A percentile compares a stretch with the other conserved stretches of the same genome.
Conservation (phyloP, 2,113 vertebrate species). For the Callaeas wilsoni region DNA sequence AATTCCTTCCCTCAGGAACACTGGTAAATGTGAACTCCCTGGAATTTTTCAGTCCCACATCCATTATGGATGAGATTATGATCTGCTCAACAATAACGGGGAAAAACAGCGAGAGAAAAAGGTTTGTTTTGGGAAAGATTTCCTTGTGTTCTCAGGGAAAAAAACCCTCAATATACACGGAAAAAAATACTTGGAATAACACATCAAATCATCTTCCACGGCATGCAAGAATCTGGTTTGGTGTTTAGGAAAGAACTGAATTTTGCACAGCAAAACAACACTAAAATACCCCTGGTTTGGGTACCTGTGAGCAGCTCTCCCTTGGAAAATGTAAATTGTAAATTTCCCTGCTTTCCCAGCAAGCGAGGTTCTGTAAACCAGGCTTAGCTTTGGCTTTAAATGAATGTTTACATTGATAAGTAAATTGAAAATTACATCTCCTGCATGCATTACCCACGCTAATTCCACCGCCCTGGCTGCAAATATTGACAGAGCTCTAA, state of each 20-base stretch:
- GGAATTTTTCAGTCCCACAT: constrained; percentile 27
- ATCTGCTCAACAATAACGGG: not conserved
- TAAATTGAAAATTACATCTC: constrained; percentile 42
- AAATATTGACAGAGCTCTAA: constrained; percentile 53
- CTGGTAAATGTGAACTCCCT: not conserved
- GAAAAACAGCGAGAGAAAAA: not conserved
- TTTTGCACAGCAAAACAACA: not conserved
- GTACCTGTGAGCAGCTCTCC: not conserved
- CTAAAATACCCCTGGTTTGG: not conserved
- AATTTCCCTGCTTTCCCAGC: not conserved
- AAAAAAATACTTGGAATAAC: not conserved
- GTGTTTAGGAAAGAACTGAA: not conserved
- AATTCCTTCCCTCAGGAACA: not conserved
- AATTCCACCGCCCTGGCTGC: constrained; percentile 8
- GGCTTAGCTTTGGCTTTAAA: not conserved
- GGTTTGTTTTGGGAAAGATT: not conserved
- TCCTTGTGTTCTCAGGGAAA: not conserved
- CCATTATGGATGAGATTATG: constrained; percentile 37
- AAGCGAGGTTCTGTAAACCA: not conserved
- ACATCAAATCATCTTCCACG: not conserved
- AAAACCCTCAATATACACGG: not conserved
- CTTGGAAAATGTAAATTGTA: not conserved
- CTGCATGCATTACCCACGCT: not conserved
- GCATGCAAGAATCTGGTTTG: not conserved
- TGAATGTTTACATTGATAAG: constrained; percentile 38